Evolutionary conservation across 2,888 invertebrate species (phyloP), one percentile per base, ranked within the genome.

Genomic region (Drosophila parthenogenetica): DNA sequence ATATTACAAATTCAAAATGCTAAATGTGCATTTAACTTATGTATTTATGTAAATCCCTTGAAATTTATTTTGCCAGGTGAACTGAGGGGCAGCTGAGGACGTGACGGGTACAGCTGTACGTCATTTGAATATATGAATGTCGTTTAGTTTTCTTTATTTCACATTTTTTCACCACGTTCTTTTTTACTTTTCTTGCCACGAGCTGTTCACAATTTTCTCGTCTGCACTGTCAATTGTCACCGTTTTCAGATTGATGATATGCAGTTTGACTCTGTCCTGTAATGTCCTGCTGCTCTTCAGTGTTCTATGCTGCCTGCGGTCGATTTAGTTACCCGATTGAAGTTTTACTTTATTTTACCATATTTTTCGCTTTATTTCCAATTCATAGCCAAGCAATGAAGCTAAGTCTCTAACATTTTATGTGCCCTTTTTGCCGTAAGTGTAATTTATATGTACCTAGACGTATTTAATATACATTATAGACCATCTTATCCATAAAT

Each of bases 21-120:
- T 82, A 89, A 90, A 91, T 90, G 84, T 89, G 84, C 90, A 87
- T 87, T 90, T 87, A 88, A 85, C 87, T 89, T 89, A 89, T 90
- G 89, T 89, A 86, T 88, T 89, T 90, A 90, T 90, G 90, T 84
- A 90, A 90, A 90, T 90, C 89, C 79, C 71, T 80, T 72, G 77
- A 90, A 90, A 90, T 87, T 87, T 84, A 84, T 86, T 90, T 81
- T 79, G 19, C 68, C 74, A 53, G 50, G 35, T 35, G 35, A 13
- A 13, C 35, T 4, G 35, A 13, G 35, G 4, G 35, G 13, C 4
- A 4, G 35, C n/a, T n/a, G 4, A 4, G 13, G 13, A 5, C 10
- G 13, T 4, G 35, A 2, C 11, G 13, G 13, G 11, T 39, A 53
- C 72, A 76, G 59, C 73, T 85, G 83, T 49, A 86, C 67, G 67